These are phyloP conservation scores for Lepidurus arcticus DNA, from an alignment of 1,140 invertebrate genomes.

Conservation along the genomic window DNA sequence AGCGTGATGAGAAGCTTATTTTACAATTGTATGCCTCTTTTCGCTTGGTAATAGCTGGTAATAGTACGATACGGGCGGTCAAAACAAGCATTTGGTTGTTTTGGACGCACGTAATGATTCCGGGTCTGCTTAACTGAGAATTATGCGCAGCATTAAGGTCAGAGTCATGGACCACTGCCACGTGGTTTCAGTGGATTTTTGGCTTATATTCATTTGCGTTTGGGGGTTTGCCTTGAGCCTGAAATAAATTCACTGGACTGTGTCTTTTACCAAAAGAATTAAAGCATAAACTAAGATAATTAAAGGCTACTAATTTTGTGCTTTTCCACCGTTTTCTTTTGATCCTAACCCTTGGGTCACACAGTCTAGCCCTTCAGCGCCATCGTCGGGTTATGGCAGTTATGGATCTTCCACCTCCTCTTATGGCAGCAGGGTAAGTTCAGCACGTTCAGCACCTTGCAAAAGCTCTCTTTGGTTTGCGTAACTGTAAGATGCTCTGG, in stretches of 20 bases:
- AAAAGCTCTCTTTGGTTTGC: neutral
- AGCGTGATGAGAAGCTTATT: neutral
- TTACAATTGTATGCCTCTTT: neutral
- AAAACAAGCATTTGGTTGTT: neutral
- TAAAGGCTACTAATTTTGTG: neutral
- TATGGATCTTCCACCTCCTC: neutral
- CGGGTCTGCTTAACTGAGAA: neutral
- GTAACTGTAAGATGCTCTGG: neutral
- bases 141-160: neutral
- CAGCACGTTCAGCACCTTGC: neutral
- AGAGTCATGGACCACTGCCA: conserved; percentile 13
- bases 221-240: neutral
- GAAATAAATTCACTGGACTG: neutral
- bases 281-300: neutral
- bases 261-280: neutral
- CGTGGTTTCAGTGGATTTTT: neutral
- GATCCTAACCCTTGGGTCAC: neutral
- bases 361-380: neutral
- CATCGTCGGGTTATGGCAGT: neutral
- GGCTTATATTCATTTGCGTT: neutral
- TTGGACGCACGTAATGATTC: neutral
- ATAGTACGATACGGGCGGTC: neutral
- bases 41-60: neutral
- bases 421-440: neutral
- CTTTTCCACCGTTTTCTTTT: neutral